Percentiles rank a stretch among this genome's conserved stretches.
Evolutionary conservation across 2,797 vertebrate genomes (phyloP).

Genomic region (Adelosebastes latens): DNA sequence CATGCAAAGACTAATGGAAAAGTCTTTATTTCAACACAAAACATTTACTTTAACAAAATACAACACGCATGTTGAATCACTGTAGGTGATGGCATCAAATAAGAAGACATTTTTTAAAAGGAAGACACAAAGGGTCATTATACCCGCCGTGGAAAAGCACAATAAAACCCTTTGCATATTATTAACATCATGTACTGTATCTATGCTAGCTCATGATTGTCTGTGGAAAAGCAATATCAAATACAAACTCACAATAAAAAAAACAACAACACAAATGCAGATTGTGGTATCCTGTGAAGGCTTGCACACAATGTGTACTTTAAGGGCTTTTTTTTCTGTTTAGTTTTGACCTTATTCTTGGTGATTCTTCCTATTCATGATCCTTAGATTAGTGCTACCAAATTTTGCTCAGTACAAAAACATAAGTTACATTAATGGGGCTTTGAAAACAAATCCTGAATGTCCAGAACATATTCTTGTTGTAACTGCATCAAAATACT

Average conservation of each 20-base stretch:
- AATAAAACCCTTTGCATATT: constrained; percentile 38
- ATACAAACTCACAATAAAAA: constrained; percentile 58
- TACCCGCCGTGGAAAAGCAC: constrained; percentile 25
- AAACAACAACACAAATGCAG: constrained; percentile 36
- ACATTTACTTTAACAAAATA: constrained; percentile 65
- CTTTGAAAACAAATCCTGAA: neutral
- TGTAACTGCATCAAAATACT: neutral
- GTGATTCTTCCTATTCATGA: neutral
- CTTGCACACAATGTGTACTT: constrained; percentile 29
- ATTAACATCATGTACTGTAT: constrained; percentile 51
- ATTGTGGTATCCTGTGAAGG: constrained; percentile 50
- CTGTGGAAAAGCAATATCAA: constrained; percentile 60
- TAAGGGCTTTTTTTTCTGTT: neutral
- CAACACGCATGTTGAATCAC: constrained; percentile 50
- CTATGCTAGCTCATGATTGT: constrained; percentile 77
- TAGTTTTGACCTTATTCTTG: constrained; percentile 20
- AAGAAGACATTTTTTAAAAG: constrained; percentile 46
- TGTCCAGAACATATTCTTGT: neutral
- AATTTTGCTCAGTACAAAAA: constrained; percentile 13
- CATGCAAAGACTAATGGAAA: constrained; percentile 26
- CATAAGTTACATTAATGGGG: neutral
- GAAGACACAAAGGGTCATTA: constrained; percentile 32
- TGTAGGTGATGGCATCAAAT: constrained; percentile 40
- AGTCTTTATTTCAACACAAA: constrained; percentile 74
- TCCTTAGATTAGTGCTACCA: neutral